Evolutionary conservation across 2,797 vertebrate genomes (phyloP).

Genomic region (Pteronotus mesoamericanus): DNA sequence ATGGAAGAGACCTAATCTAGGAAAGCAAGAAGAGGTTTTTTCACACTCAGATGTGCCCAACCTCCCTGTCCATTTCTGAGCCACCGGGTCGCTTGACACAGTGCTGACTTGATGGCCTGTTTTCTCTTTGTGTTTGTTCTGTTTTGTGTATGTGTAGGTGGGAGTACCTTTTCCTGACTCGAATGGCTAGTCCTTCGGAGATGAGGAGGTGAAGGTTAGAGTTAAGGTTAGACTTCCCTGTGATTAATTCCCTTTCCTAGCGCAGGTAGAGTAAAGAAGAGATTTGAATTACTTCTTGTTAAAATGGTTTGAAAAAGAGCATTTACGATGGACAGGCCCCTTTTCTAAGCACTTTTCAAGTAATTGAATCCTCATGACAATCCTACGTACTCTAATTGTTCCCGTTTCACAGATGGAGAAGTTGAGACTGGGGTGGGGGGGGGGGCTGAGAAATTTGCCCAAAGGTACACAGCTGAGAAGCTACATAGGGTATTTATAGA

Average conservation of each 20-base stretch:
- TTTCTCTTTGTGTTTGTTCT: background rate
- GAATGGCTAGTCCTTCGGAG: background rate
- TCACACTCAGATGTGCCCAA: accelerated
- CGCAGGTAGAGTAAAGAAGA: background rate
- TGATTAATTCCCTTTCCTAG: background rate
- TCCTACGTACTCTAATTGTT: background rate
- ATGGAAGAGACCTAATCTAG: background rate
- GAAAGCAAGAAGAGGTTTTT: background rate
- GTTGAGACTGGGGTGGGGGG: background rate
- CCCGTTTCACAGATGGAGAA: background rate
- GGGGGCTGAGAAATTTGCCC: background rate
- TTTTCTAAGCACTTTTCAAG: background rate
- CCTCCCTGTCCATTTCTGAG: background rate
- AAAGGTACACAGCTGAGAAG: background rate
- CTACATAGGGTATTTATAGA: background rate
- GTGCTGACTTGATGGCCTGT: accelerated
- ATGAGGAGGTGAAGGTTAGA: background rate
- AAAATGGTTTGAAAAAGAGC: background rate
- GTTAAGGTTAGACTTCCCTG: background rate
- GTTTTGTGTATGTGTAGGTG: background rate
- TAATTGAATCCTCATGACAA: background rate
- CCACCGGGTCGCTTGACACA: background rate
- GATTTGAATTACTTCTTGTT: background rate
- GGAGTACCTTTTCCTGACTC: background rate
- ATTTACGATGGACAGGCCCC: background rate